These are phyloP conservation scores for Pseudobourletiella spinata DNA, from an alignment of 1,140 invertebrate species.

Conservation along the genomic window DNA sequence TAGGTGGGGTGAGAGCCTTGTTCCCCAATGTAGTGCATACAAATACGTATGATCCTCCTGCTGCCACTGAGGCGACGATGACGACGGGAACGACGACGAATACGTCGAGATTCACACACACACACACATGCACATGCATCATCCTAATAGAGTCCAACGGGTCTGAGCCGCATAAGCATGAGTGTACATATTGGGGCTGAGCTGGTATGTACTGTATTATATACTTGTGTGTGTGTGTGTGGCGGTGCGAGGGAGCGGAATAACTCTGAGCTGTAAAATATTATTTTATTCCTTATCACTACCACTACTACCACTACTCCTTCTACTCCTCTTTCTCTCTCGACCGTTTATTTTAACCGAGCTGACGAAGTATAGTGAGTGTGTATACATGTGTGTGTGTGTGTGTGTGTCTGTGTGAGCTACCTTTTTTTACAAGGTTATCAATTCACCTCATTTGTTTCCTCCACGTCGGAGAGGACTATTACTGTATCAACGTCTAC, in stretches of 20 bases:
- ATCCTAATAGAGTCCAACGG: background rate
- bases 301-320: background rate
- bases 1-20: no score
- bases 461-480: background rate
- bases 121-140: background rate
- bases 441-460: constrained; percentile 12
- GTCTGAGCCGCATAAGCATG: no score
- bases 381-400: background rate
- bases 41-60: no score
- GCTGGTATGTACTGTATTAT: no score
- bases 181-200: no score
- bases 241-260: no score
- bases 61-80: no score
- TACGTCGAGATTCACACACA: no score
- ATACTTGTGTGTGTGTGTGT: no score
- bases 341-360: constrained; percentile 8
- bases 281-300: constrained; percentile 8
- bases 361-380: background rate
- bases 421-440: constrained; percentile 9
- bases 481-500: no score
- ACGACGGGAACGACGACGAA: no score
- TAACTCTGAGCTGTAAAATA: constrained; percentile 2
- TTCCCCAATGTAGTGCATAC: no score
- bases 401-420: background rate
- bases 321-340: constrained; percentile 1